These are phyloP conservation scores for Cranoglanis bouderius DNA, from an alignment of 2,113 vertebrate genomes.

Conservation along the genomic window DNA sequence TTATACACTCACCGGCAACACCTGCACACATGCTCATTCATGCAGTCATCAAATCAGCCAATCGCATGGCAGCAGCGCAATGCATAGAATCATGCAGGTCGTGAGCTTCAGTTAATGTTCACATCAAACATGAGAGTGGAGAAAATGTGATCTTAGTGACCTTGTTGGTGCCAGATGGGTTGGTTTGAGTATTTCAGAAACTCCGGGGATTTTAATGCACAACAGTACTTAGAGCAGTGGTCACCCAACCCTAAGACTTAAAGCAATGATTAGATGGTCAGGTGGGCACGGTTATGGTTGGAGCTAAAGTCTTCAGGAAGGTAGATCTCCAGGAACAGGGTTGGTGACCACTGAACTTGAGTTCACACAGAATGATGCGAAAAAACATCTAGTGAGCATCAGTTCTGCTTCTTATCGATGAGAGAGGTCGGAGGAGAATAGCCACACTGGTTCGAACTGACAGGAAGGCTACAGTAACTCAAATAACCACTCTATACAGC, in stretches of 20 bases:
- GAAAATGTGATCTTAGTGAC: background rate
- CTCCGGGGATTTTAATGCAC: background rate
- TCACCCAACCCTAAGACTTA: too few relatives aligned
- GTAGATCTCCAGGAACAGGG: too few relatives aligned
- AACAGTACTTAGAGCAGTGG: too few relatives aligned
- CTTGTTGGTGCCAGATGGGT: background rate
- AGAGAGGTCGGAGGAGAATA: background rate
- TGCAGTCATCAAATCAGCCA: background rate
- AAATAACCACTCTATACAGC: background rate
- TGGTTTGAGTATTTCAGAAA: background rate
- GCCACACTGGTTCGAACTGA: background rate
- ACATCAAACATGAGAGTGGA: background rate
- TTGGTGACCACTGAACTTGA: too few relatives aligned
- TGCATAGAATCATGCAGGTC: background rate
- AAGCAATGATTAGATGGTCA: too few relatives aligned
- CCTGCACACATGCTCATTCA: background rate
- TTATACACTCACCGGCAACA: background rate
- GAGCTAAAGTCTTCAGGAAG: too few relatives aligned
- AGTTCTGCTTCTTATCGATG: too few relatives aligned
- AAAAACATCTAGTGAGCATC: too few relatives aligned
- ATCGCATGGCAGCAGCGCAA: background rate
- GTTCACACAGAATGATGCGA: background rate
- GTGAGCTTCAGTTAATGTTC: background rate
- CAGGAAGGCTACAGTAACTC: background rate
- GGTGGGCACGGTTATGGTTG: too few relatives aligned